Evolutionary conservation across 1,140 invertebrate species (phyloP), one percentile per base, ranked within the genome.

Genomic region (Zaprionus davidi): DNA sequence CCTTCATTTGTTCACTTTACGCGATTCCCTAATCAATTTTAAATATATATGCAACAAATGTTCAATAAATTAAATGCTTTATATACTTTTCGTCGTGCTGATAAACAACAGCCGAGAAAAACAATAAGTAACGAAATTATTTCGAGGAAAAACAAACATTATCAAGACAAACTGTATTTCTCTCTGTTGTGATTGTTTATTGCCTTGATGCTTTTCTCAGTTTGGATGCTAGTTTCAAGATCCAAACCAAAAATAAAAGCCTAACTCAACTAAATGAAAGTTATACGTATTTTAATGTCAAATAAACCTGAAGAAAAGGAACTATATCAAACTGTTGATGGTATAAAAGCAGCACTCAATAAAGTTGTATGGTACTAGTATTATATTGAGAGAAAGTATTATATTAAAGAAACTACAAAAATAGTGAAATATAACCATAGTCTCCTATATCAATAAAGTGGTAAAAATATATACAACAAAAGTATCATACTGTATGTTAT

Each of bases 151-250:
- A 46, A 46, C n/a, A 44, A 6, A 44, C 6, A 17, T 44, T 44
- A 41, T 2, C 24, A 59, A 58, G n/a, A n/a, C 12, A 58, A 58
- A 36, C 31, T 9, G 41, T 17, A 46, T 17, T 17, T 46, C 17
- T 46, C 7, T n/a, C 17, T 49, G n/a, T 44, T 63, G 9, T 20
- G 2, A 26, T 34, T 65, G 26, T 41, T 55, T 17, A 20, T 62
- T 55, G 24, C 59, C 53, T 75, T 71, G 72, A 64, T 15, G 26
- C 17, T 26, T 53, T 64, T 53, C 72, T 31, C 41, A 58, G 53
- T 75, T 51, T 64, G 67, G 59, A 34, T 36, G 38, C 15, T 53
- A 28, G 49, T 46, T 58, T 75, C 59, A 75, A 49, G 44, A 17
- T 49, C 2, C 11, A 7, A 46, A 7, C 41, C 41, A 46, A 51